Conservation (phyloP, 1,140 invertebrate species). For the Camponotus vicinus region DNA sequence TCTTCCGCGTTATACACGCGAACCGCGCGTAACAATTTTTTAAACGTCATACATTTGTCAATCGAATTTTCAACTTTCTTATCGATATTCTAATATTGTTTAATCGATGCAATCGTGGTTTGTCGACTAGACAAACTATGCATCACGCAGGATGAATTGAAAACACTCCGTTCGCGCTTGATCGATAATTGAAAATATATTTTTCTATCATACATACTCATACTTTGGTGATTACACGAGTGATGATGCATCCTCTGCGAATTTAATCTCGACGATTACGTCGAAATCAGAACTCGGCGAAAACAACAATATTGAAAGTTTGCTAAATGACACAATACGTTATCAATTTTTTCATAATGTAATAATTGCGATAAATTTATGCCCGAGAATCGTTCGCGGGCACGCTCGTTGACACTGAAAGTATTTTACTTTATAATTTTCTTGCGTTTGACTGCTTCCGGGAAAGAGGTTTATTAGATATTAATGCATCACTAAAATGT, state of each 20-base stretch:
- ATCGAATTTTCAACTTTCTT: background rate
- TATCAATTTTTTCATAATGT: background rate
- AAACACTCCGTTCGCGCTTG: background rate
- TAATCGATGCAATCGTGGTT: background rate
- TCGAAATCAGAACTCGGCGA: background rate
- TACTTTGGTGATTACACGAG: background rate
- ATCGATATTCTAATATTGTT: background rate
- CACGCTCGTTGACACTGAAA: background rate
- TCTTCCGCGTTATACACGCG: background rate
- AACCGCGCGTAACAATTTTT: background rate
- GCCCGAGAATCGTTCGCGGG: too few relatives aligned
- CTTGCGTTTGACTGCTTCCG: background rate
- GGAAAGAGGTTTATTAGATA: background rate
- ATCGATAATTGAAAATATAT: background rate
- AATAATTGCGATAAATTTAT: background rate
- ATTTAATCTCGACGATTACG: background rate
- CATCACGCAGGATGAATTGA: background rate
- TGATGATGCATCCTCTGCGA: background rate
- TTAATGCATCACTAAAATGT: background rate
- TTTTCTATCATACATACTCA: background rate
- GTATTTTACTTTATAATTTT: constrained; percentile 8
- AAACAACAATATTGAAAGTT: background rate
- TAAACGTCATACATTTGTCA: background rate
- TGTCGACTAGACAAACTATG: background rate
- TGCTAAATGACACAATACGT: background rate